Evolutionary conservation across 2,888 invertebrate species (phyloP).

Genomic region (Chaitophorus viminalis): DNA sequence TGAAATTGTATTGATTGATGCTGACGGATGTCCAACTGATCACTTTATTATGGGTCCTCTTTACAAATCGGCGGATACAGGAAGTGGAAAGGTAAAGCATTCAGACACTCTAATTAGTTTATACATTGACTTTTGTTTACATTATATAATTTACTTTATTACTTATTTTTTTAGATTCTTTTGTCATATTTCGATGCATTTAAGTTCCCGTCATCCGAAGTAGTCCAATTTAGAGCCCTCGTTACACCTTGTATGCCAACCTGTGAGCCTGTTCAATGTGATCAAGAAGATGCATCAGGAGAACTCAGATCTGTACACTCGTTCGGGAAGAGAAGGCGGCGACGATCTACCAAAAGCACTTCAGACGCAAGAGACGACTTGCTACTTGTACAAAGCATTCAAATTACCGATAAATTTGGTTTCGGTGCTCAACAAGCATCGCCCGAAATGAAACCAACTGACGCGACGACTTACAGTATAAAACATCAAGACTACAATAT

Average conservation of each 20-base stretch:
- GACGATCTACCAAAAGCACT: conserved; percentile 65
- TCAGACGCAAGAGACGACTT: conserved; percentile 77
- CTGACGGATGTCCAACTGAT: conserved; percentile 91
- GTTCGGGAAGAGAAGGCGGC: conserved; percentile 71
- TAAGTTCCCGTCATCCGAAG: conserved; percentile 94
- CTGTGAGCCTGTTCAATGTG: conserved; percentile 92
- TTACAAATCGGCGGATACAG: conserved; percentile 77
- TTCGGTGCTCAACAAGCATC: conserved; percentile 68
- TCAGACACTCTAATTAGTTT: neutral
- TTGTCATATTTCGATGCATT: conserved; percentile 94
- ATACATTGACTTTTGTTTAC: neutral
- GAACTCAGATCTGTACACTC: conserved; percentile 68
- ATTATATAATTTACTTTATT: neutral
- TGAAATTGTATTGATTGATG: conserved; percentile 91
- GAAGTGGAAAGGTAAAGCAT: conserved; percentile 76
- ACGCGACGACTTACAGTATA: conserved; percentile 36
- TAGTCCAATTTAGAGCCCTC: conserved; percentile 94
- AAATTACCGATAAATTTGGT: conserved; percentile 92
- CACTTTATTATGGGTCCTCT: conserved; percentile 94
- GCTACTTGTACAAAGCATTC: conserved; percentile 88
- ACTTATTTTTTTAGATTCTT: conserved; percentile 74
- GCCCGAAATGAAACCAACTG: conserved; percentile 45
- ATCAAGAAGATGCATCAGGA: conserved; percentile 80
- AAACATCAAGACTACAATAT: conserved; percentile 63
- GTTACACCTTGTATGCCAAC: conserved; percentile 94